These are phyloP conservation scores for Gobiocypris rarus DNA, from an alignment of 2,113 vertebrate species.

Conservation along the genomic window DNA sequence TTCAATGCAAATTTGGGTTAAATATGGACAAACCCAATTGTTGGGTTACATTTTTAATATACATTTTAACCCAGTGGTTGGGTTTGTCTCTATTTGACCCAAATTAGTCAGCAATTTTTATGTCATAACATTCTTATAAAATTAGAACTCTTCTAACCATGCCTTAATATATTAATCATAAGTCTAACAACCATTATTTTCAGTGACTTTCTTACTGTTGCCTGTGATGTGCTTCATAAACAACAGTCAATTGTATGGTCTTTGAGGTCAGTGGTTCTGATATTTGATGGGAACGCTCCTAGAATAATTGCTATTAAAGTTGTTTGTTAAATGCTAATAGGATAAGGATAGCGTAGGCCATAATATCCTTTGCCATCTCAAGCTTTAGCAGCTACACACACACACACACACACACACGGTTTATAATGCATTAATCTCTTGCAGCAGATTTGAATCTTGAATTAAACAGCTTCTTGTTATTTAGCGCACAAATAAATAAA, in stretches of 20 bases:
- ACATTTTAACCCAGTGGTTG: too few species aligned
- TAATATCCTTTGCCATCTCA: constrained; percentile 1
- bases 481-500: background rate
- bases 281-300: background rate
- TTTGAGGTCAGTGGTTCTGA: background rate
- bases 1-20: too few species aligned
- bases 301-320: background rate
- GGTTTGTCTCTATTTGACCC: too few species aligned
- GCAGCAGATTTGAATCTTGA: background rate
- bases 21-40: too few species aligned
- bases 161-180: background rate
- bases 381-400: background rate
- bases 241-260: background rate
- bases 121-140: too few species aligned
- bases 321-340: background rate
- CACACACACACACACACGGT: background rate
- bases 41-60: too few species aligned
- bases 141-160: background rate
- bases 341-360: background rate
- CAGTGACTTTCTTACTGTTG: background rate
- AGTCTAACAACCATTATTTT: background rate
- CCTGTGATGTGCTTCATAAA: background rate
- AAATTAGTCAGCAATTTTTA: too few species aligned
- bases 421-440: background rate
- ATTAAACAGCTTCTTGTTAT: background rate